These are phyloP conservation scores for Silurus meridionalis DNA, from an alignment of 2,113 vertebrate species.

Conservation along the genomic window DNA sequence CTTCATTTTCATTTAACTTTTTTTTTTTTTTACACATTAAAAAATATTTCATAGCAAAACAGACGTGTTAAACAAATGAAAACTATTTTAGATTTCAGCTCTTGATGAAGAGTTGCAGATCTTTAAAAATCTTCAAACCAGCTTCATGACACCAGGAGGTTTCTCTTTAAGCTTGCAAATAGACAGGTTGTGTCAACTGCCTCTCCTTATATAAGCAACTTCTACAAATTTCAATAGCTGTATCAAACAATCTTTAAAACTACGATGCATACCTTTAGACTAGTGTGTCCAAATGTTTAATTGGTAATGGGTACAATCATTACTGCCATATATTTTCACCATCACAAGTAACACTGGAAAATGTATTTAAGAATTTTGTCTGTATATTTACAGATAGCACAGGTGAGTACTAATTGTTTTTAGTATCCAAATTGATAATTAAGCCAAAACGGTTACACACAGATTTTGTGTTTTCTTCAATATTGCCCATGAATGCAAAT, in stretches of 20 bases:
- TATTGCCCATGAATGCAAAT: background rate
- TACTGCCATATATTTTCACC: constrained; percentile 4
- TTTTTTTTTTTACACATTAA: background rate
- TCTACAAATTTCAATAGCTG: background rate
- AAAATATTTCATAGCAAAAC: background rate
- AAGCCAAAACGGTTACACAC: background rate
- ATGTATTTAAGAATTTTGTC: background rate
- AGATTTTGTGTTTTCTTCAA: background rate
- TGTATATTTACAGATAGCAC: background rate
- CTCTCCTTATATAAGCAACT: background rate
- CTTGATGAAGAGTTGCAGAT: background rate
- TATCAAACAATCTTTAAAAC: background rate
- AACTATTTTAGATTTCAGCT: background rate
- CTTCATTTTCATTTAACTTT: background rate
- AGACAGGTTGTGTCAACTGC: background rate
- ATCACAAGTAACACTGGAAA: background rate
- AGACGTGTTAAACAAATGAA: background rate
- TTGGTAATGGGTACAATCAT: constrained; percentile 8
- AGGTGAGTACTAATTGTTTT: background rate
- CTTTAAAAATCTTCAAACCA: background rate
- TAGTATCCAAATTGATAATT: background rate
- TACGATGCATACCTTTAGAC: background rate
- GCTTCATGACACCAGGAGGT: background rate
- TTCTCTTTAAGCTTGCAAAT: background rate
- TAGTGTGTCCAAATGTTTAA: constrained; percentile 5